A percentile compares a stretch with the other conserved stretches of the same genome.
phyloP scores from a whole-genome alignment of 2,888 invertebrate genomes.

The Sabatieria punctata region DNA sequence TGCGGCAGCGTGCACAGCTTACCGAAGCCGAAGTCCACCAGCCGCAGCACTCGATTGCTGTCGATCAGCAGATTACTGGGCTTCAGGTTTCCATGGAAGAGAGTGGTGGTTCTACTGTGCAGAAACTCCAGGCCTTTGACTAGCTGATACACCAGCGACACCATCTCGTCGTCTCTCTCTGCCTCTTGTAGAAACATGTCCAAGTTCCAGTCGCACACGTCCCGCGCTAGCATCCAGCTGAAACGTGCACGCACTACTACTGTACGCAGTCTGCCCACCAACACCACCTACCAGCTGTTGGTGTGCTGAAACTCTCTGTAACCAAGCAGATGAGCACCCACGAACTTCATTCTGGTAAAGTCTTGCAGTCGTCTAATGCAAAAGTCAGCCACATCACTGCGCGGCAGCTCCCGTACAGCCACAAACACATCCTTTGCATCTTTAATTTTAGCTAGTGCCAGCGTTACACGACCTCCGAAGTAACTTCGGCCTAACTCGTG shows the following conservation, averaged over 20 bases:
- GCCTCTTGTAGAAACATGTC: background rate
- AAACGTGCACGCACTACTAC: background rate
- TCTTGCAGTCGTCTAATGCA: slow-evolving; percentile 2
- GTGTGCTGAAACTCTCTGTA: background rate
- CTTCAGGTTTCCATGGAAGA: slow-evolving; percentile 5
- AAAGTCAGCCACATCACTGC: background rate
- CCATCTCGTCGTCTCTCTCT: background rate
- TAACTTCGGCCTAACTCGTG: background rate
- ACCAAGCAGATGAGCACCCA: background rate
- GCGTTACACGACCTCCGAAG: background rate
- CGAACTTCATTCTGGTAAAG: background rate
- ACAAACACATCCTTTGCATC: background rate
- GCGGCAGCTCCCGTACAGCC: background rate
- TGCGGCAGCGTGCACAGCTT: slow-evolving; percentile 5
- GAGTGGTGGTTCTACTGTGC: background rate
- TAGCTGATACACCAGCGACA: background rate
- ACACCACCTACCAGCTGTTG: no score
- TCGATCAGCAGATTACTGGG: slow-evolving; percentile 2
- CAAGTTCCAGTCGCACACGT: slow-evolving; percentile 1
- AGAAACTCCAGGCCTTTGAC: slow-evolving; percentile 1
- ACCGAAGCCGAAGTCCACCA: slow-evolving; percentile 6
- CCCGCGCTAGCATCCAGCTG: background rate
- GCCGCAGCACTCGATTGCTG: background rate
- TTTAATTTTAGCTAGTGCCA: background rate
- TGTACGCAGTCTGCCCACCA: no score